Base-by-base conservation (phyloP, 2,888 invertebrate genomes). In the Troilus luridus region DNA sequence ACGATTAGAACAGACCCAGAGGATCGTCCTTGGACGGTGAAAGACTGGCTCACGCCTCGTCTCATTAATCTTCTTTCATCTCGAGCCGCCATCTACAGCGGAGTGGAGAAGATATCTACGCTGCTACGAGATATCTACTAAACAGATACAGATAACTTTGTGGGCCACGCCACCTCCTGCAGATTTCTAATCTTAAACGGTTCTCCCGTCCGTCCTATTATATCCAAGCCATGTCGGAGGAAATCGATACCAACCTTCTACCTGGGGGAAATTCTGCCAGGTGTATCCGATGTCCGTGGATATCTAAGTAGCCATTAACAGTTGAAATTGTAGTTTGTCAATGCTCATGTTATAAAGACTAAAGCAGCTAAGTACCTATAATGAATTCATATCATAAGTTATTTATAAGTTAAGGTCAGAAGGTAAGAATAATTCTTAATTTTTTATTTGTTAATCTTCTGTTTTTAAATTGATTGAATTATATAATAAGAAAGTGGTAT, bases 31-130 rank as follows among this genome's bases (percentile, higher is more conserved):
- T 85, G 85, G 85, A 21, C 85, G 56, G 85, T 85, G 85, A 85
- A 58, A 85, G 85, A 85, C 85, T 58, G 85, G 85, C 85, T 85
- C 85, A 85, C 85, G 88, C 88, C 59, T 88, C 88, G 88, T 62
- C 59, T 89, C 89, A 89, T 89, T 64, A 60, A 89, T 89, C 89
- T 89, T 89, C 89, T 89, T 89, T 89, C 89, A 89, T 89, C 89
- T 89, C 0, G 62, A 54, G 89, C 89, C 89, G 89, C 89, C 64
- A 89, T 89, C 89, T 89, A 64, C 89, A 27, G n/a, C 54, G 0
- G 41, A 41, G 2, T 41, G 41, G 41, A 41, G 41, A 41, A 5
- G 41, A 41, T 41, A 41, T 41, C 88, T 41, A 27, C 10, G 27
- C 88, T 88, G 21, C 27, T 41, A 41, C 41, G 41, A 64, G 54